Conservation (phyloP, 1,140 invertebrate species). For the Panagrolaimus sp. region DNA sequence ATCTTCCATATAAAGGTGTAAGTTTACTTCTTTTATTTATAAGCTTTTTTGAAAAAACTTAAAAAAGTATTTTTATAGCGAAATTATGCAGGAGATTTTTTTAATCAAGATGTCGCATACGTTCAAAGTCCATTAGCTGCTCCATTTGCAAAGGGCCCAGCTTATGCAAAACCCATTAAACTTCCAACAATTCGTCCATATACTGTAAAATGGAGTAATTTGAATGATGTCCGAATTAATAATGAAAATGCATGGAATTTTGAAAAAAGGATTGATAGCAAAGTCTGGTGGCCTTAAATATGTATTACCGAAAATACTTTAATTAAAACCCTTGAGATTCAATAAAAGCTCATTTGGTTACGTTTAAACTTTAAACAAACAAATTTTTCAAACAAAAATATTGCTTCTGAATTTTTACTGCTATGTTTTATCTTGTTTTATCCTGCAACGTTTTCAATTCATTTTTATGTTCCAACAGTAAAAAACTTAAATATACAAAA, state of each 20-base stretch:
- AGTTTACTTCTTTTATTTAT: neutral
- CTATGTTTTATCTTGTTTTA: too few relatives aligned
- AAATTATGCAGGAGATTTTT: conserved; percentile 41
- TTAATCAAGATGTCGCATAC: conserved; percentile 36
- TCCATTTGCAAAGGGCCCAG: conserved; percentile 29
- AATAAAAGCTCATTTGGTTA: too few relatives aligned
- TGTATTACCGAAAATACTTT: too few relatives aligned
- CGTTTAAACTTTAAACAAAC: too few relatives aligned
- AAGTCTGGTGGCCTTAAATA: conserved; percentile 36
- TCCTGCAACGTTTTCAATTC: too few relatives aligned
- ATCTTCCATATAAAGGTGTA: neutral
- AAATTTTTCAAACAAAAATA: too few relatives aligned
- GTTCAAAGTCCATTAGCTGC: conserved; percentile 34
- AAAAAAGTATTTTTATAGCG: conserved; percentile 21
- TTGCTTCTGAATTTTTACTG: too few relatives aligned
- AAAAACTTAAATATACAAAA: too few relatives aligned
- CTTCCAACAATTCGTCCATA: conserved; percentile 36
- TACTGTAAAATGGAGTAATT: conserved; percentile 31
- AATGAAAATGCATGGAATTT: conserved; percentile 40
- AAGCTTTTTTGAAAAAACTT: neutral
- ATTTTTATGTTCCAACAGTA: too few relatives aligned
- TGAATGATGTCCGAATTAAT: conserved; percentile 30
- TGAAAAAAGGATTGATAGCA: conserved; percentile 35
- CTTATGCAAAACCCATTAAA: conserved; percentile 26
- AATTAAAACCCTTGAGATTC: too few relatives aligned